phyloP scores from a whole-genome alignment of 2,113 vertebrate genomes.

The Protobothrops mucrosquamatus region DNA sequence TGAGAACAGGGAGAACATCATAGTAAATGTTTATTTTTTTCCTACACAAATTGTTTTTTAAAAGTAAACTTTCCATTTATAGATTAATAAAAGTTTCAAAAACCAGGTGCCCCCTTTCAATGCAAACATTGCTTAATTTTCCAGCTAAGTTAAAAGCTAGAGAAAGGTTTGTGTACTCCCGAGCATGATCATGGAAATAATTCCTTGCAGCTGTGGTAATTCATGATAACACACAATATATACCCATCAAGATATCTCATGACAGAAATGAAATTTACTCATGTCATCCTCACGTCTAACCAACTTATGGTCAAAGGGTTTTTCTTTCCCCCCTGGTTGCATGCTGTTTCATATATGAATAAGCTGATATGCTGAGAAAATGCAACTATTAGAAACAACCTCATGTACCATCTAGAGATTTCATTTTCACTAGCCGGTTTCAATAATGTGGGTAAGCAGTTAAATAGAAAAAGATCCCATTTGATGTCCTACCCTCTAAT shows the following conservation, averaged over 20 bases:
- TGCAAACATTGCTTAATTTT: slow-evolving; percentile 64
- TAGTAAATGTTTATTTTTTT: not conserved
- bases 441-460: not conserved
- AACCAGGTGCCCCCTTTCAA: slow-evolving; percentile 15
- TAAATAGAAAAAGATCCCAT: slow-evolving; percentile 10
- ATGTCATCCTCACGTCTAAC: slow-evolving; percentile 63
- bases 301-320: slow-evolving; percentile 48
- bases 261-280: slow-evolving; percentile 71
- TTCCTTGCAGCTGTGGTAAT: slow-evolving; percentile 68
- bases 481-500: slow-evolving; percentile 6
- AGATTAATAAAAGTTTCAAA: slow-evolving; percentile 35
- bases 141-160: slow-evolving; percentile 63
- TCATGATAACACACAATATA: slow-evolving; percentile 68
- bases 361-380: slow-evolving; percentile 53
- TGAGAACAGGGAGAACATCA: not conserved
- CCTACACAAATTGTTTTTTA: not conserved
- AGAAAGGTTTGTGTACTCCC: slow-evolving; percentile 62
- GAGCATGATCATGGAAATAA: slow-evolving; percentile 67
- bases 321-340: not conserved
- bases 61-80: slow-evolving; percentile 43
- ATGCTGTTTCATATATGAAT: slow-evolving; percentile 55
- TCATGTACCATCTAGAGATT: slow-evolving; percentile 17
- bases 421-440: slow-evolving; percentile 34
- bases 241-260: slow-evolving; percentile 68
- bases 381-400: slow-evolving; percentile 45